Conservation (phyloP, 2,888 invertebrate genomes). For the Drosophila atripex region DNA sequence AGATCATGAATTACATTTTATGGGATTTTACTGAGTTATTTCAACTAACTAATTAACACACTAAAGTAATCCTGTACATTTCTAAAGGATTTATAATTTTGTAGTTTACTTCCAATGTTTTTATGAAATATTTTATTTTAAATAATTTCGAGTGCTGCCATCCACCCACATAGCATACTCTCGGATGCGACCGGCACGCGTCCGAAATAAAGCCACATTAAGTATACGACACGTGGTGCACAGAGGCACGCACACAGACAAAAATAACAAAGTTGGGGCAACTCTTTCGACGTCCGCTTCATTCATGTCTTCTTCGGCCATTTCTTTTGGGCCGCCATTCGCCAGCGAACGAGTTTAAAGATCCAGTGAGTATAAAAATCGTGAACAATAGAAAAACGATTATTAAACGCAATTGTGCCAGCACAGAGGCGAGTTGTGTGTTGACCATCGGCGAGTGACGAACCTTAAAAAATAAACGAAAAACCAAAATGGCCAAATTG, state of each 20-base stretch:
- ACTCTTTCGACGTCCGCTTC: constrained; percentile 69
- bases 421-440: constrained; percentile 81
- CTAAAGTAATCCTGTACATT: too few species aligned
- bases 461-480: constrained; percentile 17
- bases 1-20: too few species aligned
- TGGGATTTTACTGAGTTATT: too few species aligned
- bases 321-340: constrained; percentile 54
- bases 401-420: constrained; percentile 83
- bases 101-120: background rate
- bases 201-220: constrained; percentile 70
- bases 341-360: constrained; percentile 58
- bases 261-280: constrained; percentile 43
- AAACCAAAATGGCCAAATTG: constrained; percentile 70
- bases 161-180: constrained; percentile 15
- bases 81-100: too few species aligned
- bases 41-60: too few species aligned
- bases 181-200: constrained; percentile 54
- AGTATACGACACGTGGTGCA: constrained; percentile 71
- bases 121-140: background rate
- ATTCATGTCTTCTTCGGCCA: constrained; percentile 77
- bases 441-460: constrained; percentile 43
- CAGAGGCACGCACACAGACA: constrained; percentile 52
- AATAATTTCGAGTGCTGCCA: constrained; percentile 11
- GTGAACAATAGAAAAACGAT: constrained; percentile 83
- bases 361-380: constrained; percentile 83